A percentile compares a stretch with the other conserved stretches of the same genome.
Conservation (phyloP, 2,797 vertebrate species). For the Parauchenoglanis punctatus region DNA sequence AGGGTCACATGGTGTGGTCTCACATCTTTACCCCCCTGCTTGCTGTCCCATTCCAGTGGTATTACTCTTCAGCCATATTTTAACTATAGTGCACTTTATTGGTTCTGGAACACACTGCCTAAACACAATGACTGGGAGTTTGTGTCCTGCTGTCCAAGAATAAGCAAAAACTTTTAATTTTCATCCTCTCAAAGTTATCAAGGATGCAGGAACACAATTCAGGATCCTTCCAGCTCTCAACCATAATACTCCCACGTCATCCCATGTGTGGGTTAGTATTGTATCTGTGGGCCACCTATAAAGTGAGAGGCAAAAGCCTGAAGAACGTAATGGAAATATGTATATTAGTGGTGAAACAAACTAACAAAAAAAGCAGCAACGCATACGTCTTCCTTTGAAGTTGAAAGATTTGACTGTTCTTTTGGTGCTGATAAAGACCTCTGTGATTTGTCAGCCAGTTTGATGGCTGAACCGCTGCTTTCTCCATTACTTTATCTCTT, state of each 20-base stretch:
- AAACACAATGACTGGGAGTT: neutral
- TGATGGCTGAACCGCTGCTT: constrained; percentile 35
- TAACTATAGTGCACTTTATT: neutral
- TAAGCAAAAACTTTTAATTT: neutral
- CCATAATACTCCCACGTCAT: neutral
- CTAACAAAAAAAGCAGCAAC: neutral
- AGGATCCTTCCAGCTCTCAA: neutral
- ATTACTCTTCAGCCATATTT: neutral
- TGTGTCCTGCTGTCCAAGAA: neutral
- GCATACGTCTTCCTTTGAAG: too few relatives aligned
- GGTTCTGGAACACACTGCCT: neutral
- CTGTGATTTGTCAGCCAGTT: constrained; percentile 5
- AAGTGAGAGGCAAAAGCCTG: neutral
- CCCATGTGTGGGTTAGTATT: neutral
- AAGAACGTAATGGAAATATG: neutral
- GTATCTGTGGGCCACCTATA: neutral
- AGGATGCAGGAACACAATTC: neutral
- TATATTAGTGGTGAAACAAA: neutral
- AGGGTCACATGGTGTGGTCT: neutral
- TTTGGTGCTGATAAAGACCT: constrained; percentile 24
- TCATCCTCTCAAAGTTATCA: neutral
- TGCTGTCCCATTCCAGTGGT: neutral
- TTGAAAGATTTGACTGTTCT: neutral
- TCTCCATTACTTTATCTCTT: constrained; percentile 72
- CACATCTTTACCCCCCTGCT: neutral